These are phyloP conservation scores for Nephila pilipes DNA, from an alignment of 1,140 invertebrate species.

Conservation along the genomic window DNA sequence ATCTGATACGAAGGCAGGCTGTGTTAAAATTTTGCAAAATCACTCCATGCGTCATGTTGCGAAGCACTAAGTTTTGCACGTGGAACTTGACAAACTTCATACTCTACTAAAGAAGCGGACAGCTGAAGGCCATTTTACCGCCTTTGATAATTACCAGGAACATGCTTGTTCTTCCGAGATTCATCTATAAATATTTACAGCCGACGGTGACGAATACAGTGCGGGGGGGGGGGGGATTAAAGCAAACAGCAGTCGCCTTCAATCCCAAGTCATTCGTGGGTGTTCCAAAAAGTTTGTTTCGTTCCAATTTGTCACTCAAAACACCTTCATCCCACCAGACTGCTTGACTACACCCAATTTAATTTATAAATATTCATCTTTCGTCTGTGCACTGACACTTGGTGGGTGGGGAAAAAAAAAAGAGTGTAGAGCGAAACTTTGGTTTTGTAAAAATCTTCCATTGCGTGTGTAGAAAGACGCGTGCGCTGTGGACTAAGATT, in stretches of 20 bases:
- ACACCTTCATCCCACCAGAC: background rate
- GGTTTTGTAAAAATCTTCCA: background rate
- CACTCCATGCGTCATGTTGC: too few species aligned
- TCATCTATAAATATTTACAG: background rate
- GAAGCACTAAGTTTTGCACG: too few species aligned
- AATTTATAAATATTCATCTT: background rate
- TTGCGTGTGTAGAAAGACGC: background rate
- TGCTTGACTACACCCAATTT: background rate
- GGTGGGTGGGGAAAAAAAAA: too few species aligned
- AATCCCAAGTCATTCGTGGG: background rate
- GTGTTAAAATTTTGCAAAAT: too few species aligned
- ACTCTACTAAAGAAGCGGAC: background rate
- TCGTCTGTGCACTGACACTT: background rate
- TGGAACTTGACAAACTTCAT: too few species aligned
- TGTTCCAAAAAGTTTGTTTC: background rate
- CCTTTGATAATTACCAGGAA: background rate
- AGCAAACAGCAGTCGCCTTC: background rate
- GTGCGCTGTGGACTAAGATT: background rate
- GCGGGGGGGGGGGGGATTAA: background rate
- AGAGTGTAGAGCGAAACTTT: too few species aligned
- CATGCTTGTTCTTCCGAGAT: background rate
- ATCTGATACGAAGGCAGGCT: too few species aligned
- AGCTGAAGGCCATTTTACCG: background rate
- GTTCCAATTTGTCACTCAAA: constrained; percentile 20
- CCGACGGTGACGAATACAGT: background rate